Conservation (phyloP, 2,888 invertebrate species). For the Harpalus rubripes region DNA sequence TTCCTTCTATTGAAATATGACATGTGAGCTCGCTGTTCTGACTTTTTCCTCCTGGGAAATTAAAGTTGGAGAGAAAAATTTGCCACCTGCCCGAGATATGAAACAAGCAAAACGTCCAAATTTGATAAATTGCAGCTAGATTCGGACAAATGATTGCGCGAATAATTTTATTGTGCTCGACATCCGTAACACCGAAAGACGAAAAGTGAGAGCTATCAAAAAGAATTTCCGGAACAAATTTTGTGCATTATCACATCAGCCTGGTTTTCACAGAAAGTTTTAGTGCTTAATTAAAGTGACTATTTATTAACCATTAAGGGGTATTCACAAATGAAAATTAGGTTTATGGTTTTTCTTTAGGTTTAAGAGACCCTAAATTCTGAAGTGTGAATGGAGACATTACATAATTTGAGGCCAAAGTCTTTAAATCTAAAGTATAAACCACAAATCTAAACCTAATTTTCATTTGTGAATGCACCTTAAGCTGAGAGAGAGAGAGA, state of each 20-base stretch:
- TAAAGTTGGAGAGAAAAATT: slow-evolving; percentile 39
- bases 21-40: slow-evolving; percentile 26
- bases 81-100: slow-evolving; percentile 33
- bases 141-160: slow-evolving; percentile 39
- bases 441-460: too few relatives aligned
- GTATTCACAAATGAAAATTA: too few relatives aligned
- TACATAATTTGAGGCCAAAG: too few relatives aligned
- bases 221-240: background rate
- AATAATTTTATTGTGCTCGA: slow-evolving; percentile 43
- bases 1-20: background rate
- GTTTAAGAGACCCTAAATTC: too few relatives aligned
- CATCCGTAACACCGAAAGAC: slow-evolving; percentile 22
- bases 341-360: too few relatives aligned
- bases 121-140: slow-evolving; percentile 43
- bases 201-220: background rate
- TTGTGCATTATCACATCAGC: background rate
- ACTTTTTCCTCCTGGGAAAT: slow-evolving; percentile 27
- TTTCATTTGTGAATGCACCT: too few relatives aligned
- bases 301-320: too few relatives aligned
- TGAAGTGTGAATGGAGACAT: too few relatives aligned
- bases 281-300: too few relatives aligned
- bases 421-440: too few relatives aligned
- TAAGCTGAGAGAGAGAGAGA: too few relatives aligned
- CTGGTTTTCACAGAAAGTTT: too few relatives aligned
- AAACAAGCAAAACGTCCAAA: slow-evolving; percentile 30